phyloP scores from a whole-genome alignment of 2,797 vertebrate species.

The Galagoides demidoff region DNA sequence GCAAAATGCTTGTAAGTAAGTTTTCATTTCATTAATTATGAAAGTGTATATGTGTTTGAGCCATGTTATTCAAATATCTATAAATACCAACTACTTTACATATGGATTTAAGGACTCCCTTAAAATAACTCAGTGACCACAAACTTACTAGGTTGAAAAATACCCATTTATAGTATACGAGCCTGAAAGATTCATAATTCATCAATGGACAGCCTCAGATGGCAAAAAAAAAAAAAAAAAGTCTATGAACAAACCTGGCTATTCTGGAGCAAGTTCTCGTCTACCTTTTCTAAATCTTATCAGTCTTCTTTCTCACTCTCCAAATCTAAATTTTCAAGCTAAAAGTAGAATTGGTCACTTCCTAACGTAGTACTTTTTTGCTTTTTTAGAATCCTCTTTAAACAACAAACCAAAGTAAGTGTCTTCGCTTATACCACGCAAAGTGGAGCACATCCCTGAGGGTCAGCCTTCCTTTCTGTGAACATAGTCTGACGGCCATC shows the following conservation, averaged over 20 bases:
- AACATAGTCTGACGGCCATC: not conserved
- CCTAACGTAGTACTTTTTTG: not conserved
- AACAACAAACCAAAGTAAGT: not conserved
- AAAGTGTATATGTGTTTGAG: accelerated
- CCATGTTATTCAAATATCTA: not conserved
- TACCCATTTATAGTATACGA: not conserved
- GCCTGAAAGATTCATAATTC: not conserved
- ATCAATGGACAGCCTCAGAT: not conserved
- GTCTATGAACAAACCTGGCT: not conserved
- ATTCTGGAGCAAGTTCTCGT: not conserved
- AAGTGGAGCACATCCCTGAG: not conserved
- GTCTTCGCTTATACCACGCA: not conserved
- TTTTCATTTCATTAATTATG: not conserved
- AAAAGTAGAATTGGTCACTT: not conserved
- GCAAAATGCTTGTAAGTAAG: not conserved
- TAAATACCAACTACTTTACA: not conserved
- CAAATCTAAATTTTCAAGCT: not conserved
- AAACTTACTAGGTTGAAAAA: not conserved
- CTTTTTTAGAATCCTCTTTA: not conserved
- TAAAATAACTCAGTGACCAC: not conserved
- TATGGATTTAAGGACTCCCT: accelerated
- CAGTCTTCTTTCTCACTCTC: not conserved
- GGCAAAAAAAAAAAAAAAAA: not conserved
- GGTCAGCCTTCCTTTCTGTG: not conserved
- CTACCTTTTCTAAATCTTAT: not conserved